Base-by-base conservation (phyloP, 2,888 invertebrate genomes). In the Smittia sp. region DNA sequence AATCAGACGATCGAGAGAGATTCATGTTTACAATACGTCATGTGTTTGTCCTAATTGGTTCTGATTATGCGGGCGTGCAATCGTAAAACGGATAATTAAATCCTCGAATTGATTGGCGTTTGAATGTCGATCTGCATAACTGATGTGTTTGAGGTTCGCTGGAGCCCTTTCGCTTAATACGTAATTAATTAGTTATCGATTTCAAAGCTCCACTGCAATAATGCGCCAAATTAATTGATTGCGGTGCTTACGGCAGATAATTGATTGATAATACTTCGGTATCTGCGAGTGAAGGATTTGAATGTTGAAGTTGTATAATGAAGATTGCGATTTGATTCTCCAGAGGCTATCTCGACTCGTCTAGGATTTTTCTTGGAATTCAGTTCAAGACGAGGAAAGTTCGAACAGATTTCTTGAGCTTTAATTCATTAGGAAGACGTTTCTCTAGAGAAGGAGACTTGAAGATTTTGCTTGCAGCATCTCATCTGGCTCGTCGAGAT, bases 1-100 rank as follows among this genome's bases (percentile, higher is more conserved):
- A 46, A 46, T 6, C 4, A 6, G n/a, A n/a, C 15, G 46, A 46
- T 46, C n/a, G 46, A 46, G 15, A 2, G n/a, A 46, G n/a, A 46
- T 46, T 46, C 3, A 15, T 46, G 46, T 15, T 46, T 46, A 46
- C 46, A 46, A 15, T n/a, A 6, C n/a, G 11, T 46, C 46, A 46
- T 46, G 46, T 46, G 46, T 6, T n/a, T n/a, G 11, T 46, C 15
- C 46, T 46, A 46, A 46, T 46, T 46, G 46, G 2, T 11, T 46
- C 46, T 46, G 11, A 46, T 46, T 46, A 46, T 46, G 46, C 46
- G 13, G 46, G 46, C 13, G n/a, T 11, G 46, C 46, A 46, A 46
- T 46, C 46, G 46, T 46, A 46, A 46, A 46, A 46, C 46, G 46
- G 46, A 46, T 46, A 46, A 46, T n/a, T 46, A 46, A 46, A n/a